phyloP scores from a whole-genome alignment of 2,797 vertebrate species.

The Syncerus caffer region DNA sequence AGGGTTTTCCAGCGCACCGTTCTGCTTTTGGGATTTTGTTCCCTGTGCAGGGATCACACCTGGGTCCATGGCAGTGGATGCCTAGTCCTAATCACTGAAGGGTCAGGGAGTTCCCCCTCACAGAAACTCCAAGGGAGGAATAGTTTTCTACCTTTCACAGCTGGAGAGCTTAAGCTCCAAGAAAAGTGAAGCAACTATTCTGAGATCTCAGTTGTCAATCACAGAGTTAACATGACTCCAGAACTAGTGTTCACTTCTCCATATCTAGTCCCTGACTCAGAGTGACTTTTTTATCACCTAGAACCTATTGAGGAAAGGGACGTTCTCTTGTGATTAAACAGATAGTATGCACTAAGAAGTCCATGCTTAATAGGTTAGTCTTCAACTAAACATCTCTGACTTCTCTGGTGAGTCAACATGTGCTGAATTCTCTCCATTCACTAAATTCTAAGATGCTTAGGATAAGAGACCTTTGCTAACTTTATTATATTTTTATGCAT shows the following conservation, averaged over 20 bases:
- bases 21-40: background rate
- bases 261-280: accelerated
- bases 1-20: background rate
- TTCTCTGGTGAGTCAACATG: background rate
- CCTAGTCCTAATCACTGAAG: background rate
- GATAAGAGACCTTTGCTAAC: background rate
- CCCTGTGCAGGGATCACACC: background rate
- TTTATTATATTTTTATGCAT: background rate
- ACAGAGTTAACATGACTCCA: background rate
- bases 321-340: background rate
- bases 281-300: background rate
- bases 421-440: background rate
- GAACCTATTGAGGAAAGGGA: background rate
- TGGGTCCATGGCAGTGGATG: background rate
- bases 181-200: background rate
- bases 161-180: background rate
- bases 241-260: background rate
- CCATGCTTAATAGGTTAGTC: background rate
- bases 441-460: background rate
- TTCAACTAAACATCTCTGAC: background rate
- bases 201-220: background rate
- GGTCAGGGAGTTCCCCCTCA: background rate
- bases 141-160: background rate
- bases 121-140: background rate
- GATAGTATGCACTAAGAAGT: background rate